These are phyloP conservation scores for Adineta ricciae DNA, from an alignment of 2,888 invertebrate species.

Conservation along the genomic window DNA sequence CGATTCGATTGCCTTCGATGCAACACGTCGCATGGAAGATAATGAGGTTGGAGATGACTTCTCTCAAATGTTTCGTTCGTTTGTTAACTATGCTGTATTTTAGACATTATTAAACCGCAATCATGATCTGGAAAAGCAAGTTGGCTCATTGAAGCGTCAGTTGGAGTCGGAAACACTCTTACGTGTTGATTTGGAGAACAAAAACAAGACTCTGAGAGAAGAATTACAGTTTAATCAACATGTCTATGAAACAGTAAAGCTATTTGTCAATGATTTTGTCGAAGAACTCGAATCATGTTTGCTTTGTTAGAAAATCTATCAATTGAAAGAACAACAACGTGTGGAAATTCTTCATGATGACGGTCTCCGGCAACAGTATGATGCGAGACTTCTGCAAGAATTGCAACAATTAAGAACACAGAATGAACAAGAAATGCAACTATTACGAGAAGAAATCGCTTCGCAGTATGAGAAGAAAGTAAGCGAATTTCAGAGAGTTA, in stretches of 20 bases:
- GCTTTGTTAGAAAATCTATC: constrained; percentile 59
- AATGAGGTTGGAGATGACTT: constrained; percentile 49
- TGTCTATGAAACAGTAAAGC: constrained; percentile 50
- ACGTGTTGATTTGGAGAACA: constrained; percentile 83
- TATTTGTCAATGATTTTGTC: too few species aligned
- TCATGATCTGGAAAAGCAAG: constrained; percentile 64
- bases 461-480: constrained; percentile 38
- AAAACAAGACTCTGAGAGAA: constrained; percentile 62
- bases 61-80: too few species aligned
- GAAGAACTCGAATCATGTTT: too few species aligned
- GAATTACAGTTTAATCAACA: constrained; percentile 74
- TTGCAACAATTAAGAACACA: constrained; percentile 81
- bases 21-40: constrained; percentile 62
- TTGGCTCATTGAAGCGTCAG: constrained; percentile 72
- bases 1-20: constrained; percentile 59
- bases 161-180: constrained; percentile 84
- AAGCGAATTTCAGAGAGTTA: background rate
- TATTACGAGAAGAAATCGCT: constrained; percentile 60
- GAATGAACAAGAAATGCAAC: constrained; percentile 77
- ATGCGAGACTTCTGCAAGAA: constrained; percentile 78
- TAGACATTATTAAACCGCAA: constrained; percentile 55
- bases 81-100: too few species aligned
- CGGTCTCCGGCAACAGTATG: constrained; percentile 81
- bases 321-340: constrained; percentile 73
- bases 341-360: constrained; percentile 89